A percentile compares a stretch with the other conserved stretches of the same genome.
phyloP scores from a whole-genome alignment of 2,113 vertebrate species.

The Glaucidium brasilianum region DNA sequence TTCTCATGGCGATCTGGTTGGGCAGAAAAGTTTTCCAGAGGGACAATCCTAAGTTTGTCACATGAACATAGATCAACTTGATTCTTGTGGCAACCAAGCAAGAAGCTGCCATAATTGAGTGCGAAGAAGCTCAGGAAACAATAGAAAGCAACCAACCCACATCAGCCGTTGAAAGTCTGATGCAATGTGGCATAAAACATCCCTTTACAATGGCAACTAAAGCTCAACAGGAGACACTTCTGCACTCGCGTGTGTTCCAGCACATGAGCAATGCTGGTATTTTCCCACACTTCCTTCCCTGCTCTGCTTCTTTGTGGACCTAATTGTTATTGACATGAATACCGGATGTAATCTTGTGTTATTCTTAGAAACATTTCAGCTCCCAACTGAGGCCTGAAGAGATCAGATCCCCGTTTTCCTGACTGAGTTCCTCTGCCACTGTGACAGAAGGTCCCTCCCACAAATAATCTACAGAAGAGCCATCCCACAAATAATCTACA shows the following conservation, averaged over 20 bases:
- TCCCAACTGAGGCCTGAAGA: constrained; percentile 7
- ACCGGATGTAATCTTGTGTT: constrained; percentile 41
- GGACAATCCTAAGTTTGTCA: background rate
- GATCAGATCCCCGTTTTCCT: constrained; percentile 11
- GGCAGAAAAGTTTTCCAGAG: background rate
- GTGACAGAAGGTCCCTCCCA: background rate
- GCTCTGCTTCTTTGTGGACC: constrained; percentile 33
- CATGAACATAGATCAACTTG: background rate
- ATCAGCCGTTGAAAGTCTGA: background rate
- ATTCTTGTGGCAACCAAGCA: background rate
- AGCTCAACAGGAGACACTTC: background rate
- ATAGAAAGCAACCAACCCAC: background rate
- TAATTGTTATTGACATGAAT: constrained; percentile 33
- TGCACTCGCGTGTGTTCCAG: background rate
- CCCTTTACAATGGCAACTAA: background rate
- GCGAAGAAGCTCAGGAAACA: background rate
- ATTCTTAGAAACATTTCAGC: constrained; percentile 51
- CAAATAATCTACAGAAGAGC: background rate
- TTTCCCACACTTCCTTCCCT: constrained; percentile 60
- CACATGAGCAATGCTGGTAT: background rate
- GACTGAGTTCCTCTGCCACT: background rate
- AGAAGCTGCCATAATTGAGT: background rate
- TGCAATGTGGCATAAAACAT: background rate
- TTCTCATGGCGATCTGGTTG: rapidly evolving
- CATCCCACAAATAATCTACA: background rate